These are phyloP conservation scores for Prorops nasuta DNA, from an alignment of 1,140 invertebrate species.

Conservation along the genomic window DNA sequence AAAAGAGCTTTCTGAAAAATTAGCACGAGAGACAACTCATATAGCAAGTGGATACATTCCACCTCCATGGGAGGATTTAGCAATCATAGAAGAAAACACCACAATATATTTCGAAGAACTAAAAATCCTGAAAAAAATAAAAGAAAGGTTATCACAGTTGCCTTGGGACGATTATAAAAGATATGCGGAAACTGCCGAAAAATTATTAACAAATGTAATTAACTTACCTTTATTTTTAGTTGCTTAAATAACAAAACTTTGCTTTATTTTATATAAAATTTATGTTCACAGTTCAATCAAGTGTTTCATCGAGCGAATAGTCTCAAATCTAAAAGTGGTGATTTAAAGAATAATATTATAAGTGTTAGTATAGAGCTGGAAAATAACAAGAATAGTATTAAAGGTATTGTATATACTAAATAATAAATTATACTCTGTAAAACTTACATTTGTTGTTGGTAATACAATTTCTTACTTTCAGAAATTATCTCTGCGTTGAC, in stretches of 20 bases:
- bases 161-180: slow-evolving; percentile 43
- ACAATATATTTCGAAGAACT: slow-evolving; percentile 34
- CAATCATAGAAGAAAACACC: slow-evolving; percentile 52
- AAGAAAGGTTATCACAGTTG: slow-evolving; percentile 22
- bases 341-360: slow-evolving; percentile 48
- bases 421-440: too few relatives aligned
- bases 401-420: slow-evolving; percentile 30
- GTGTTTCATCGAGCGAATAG: slow-evolving; percentile 28
- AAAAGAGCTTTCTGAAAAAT: slow-evolving; percentile 59
- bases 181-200: slow-evolving; percentile 30
- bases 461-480: slow-evolving; percentile 15
- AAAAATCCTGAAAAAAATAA: slow-evolving; percentile 31
- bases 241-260: not conserved
- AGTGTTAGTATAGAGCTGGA: slow-evolving; percentile 42
- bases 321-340: slow-evolving; percentile 39
- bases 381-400: slow-evolving; percentile 36
- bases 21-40: slow-evolving; percentile 57
- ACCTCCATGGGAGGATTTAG: slow-evolving; percentile 69
- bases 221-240: not conserved
- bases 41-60: slow-evolving; percentile 68
- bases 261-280: slow-evolving; percentile 1
- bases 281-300: slow-evolving; percentile 24
- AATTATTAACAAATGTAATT: slow-evolving; percentile 32
- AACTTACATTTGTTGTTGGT: too few relatives aligned
- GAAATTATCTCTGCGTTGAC: slow-evolving; percentile 51